Base-by-base conservation (phyloP, 2,888 invertebrate species). In the Ophioninae sp. region DNA sequence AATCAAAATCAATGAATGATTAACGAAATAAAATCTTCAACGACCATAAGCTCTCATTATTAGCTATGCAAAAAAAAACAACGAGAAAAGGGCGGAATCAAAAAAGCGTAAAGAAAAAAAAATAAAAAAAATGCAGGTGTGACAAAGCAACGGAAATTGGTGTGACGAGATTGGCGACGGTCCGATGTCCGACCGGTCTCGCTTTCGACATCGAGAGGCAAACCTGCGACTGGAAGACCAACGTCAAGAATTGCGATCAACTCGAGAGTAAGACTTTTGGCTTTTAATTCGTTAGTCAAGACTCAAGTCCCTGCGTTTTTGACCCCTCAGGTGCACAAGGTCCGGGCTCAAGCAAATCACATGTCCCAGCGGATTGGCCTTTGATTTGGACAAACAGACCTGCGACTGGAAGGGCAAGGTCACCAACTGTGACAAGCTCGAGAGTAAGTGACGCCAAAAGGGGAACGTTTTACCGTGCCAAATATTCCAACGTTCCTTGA, bases 351-450 rank as follows among this genome's bases (percentile, higher is more conserved):
- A 97, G 96, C 97, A 97, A 96, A 97, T 98, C 95, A 97, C 97
- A 95, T 98, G 98, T 95, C 98, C 98, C 94, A 97, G 97, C 94
- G 98, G 98, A 95, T 95, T 98, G 96, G 96, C 98, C 95, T 98
- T 98, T 96, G 98, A 98, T 96, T 96, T 98, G 95, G 97, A 97
- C 95, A 98, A 98, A 95, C 98, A 98, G 95, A 98, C 98, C 94
- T 98, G 98, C 95, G 98, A 98, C 96, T 98, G 98, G 98, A 98
- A 98, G 96, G 97, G 97, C 95, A 97, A 98, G 96, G 98, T 98
- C 95, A 96, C 95, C 95, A 98, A 97, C 96, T 98, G 98, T 96
- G 97, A 97, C 95, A 96, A 96, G 95, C 95, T 97, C 94, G 98
- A 98, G 96, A 98, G 98, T 98, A 97, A 98, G 98, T 96, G 95